Base-by-base conservation (phyloP, 1,140 invertebrate genomes). In the Drosophila paulistorum region DNA sequence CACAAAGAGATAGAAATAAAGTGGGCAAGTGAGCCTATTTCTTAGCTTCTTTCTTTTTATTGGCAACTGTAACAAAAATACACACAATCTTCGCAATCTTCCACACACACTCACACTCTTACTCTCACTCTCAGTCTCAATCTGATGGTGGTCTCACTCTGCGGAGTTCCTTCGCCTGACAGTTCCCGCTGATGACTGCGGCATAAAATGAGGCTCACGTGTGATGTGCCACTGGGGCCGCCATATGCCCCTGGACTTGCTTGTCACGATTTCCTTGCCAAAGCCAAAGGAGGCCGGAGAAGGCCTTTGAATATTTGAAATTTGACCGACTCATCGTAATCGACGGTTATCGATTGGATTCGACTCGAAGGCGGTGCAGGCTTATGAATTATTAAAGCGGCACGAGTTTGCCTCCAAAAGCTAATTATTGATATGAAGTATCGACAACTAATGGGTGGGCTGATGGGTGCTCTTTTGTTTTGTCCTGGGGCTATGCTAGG, bases 301-400 rank as follows among this genome's bases (percentile, higher is more conserved):
- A 35, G 62, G 68, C 75, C 74, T 77, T 23, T 78, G 76, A 72
- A 71, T 77, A 77, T 77, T 77, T 78, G 61, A 77, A 77, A 77
- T 74, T 77, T 77, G 75, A 77, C 75, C 75, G 75, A 77, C 67
- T 71, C 75, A 48, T 66, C 75, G 76, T 72, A 78, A 78, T 78
- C 76, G 76, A 71, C 75, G 71, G 45, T 59, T 78, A 78, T 78
- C 76, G 76, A 78, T 78, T 71, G 62, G n/a, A n/a, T 59, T 61
- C 55, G 45, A 20, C 14, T 30, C 42, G 11, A 72, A 77, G 74
- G 74, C 75, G 67, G 58, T 77, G 74, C 68, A 71, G 74, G 69
- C 74, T 77, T 70, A 68, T 78, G 75, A 78, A 78, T 78, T 78
- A 78, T 78, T 71, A 59, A 77, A 37, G 51, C 17, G 42, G 55